Conservation (phyloP, 2,888 invertebrate genomes). For the Caradrina clavipalpis region DNA sequence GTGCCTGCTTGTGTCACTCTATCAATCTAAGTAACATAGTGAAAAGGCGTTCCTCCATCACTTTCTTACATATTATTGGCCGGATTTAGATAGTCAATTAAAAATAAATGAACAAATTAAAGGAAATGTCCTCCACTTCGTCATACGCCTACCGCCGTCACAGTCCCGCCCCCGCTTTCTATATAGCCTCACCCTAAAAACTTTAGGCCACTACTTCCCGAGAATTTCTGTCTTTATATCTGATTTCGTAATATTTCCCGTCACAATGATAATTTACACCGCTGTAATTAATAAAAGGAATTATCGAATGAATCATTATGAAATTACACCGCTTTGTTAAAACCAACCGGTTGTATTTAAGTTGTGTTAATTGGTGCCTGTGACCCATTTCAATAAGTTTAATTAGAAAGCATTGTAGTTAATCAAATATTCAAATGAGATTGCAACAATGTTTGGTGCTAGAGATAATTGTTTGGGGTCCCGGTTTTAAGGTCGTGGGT, state of each 20-base stretch:
- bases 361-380: conserved; percentile 36
- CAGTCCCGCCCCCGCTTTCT: conserved; percentile 13
- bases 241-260: conserved; percentile 51
- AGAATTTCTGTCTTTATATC: conserved; percentile 48
- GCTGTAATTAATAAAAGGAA: conserved; percentile 61
- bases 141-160: neutral
- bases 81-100: too few species aligned
- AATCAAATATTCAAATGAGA: conserved; percentile 82
- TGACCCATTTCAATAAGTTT: conserved; percentile 70
- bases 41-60: too few species aligned
- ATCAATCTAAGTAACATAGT: too few species aligned
- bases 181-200: conserved; percentile 18
- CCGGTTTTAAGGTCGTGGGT: conserved; percentile 48
- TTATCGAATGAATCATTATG: conserved; percentile 63
- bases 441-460: conserved; percentile 61
- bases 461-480: conserved; percentile 37
- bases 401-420: conserved; percentile 77
- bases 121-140: neutral
- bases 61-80: too few species aligned
- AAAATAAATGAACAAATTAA: too few species aligned
- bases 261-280: conserved; percentile 52
- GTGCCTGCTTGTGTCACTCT: too few species aligned
- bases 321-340: conserved; percentile 56
- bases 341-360: conserved; percentile 36
- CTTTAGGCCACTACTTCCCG: conserved; percentile 41